Evolutionary conservation across 2,888 invertebrate species (phyloP).

Genomic region (Leucoma salicis): DNA sequence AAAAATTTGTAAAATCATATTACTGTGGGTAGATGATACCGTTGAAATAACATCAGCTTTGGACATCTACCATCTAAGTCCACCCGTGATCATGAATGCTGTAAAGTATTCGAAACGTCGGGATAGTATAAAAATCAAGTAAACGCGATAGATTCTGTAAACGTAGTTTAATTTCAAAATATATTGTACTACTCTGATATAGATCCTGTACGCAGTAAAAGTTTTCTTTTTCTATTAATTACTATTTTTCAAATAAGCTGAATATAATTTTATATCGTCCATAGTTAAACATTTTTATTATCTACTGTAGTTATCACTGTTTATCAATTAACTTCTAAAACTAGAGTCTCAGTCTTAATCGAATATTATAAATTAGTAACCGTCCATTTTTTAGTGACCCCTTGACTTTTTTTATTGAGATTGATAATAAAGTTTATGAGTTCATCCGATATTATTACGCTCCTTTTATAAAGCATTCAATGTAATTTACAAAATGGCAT

Average conservation of each 20-base stretch:
- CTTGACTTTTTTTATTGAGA: slow-evolving; percentile 42
- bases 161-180: too few species aligned
- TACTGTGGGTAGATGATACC: too few species aligned
- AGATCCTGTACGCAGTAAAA: too few species aligned
- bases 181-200: too few species aligned
- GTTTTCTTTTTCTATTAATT: background rate
- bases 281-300: slow-evolving; percentile 17
- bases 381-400: slow-evolving; percentile 47
- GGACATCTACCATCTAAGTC: too few species aligned
- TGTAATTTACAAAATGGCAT: slow-evolving; percentile 48
- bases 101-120: too few species aligned
- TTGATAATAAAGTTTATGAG: slow-evolving; percentile 44
- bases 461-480: slow-evolving; percentile 43
- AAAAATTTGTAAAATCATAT: too few species aligned
- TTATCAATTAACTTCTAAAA: slow-evolving; percentile 44
- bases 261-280: slow-evolving; percentile 2
- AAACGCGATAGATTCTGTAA: too few species aligned
- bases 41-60: too few species aligned
- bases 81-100: too few species aligned
- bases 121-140: too few species aligned
- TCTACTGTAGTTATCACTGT: slow-evolving; percentile 27
- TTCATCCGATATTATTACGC: slow-evolving; percentile 46
- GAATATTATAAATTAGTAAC: slow-evolving; percentile 56
- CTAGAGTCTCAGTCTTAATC: slow-evolving; percentile 39
- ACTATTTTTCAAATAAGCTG: background rate